Base-by-base conservation (phyloP, 1,140 invertebrate species). In the Lordiphosa clarofinis region DNA sequence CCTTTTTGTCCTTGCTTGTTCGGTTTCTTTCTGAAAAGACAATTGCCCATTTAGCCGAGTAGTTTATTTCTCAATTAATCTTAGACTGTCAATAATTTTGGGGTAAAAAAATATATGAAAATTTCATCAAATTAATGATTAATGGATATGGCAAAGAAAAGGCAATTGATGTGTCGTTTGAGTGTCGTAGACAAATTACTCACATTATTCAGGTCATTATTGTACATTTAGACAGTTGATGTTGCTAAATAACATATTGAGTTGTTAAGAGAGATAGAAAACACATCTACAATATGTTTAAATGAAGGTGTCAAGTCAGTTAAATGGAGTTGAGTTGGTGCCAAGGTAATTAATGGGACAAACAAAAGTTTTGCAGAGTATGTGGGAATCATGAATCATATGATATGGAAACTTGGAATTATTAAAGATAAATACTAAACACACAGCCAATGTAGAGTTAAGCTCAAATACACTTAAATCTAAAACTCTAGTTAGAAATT, bases 81-180 rank as follows among this genome's bases (percentile, higher is more conserved):
- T 31, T 31, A 31, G 28, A 31, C 24, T 44, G 24, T 44, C 43
- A 46, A 40, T 13, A 8, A 46, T 33, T 46, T 31, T 31, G 28
- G 28, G 28, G 28, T 8, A 31, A 8, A 31, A 31, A 19, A 19
- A 19, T 15, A 31, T 31, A 31, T 31, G 28, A 31, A 46, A 46
- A 31, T 28, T 46, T 46, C 15, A 28, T 10, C 43, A 46, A 33
- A 46, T 31, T 46, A 11, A 46, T 46, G 28, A 46, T 31, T 46
- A 12, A 13, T 13, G 9, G 24, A 31, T 31, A 31, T 8, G 21
- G 11, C 28, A 46, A 10, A 37, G 35, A 52, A 49, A 56, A 69
- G 61, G 57, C 74, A 78, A 78, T 73, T 31, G 24, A 60, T 36
- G 15, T 67, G 70, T 64, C 72, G 56, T 61, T 73, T 54, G 55